Conservation (phyloP, 37 sponge, comb jelly and placozoan species). For the Aplysina aerophoba region DNA sequence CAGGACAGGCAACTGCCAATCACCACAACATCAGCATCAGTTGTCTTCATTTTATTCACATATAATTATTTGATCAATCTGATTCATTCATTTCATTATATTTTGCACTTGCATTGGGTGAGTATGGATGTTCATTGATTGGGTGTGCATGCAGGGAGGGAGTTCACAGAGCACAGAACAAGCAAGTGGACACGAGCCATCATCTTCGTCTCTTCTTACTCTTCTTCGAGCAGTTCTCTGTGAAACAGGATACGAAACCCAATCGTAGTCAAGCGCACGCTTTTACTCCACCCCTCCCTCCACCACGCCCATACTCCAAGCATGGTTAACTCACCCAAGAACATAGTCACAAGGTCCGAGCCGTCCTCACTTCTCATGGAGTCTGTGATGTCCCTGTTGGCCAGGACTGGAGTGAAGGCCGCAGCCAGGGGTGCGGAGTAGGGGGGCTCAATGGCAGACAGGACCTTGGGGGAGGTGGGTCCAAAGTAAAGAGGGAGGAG, state of each 20-base stretch:
- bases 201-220: neutral
- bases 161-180: too few species aligned
- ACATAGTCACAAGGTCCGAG: constrained; percentile 67
- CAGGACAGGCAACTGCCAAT: too few species aligned
- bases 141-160: too few species aligned
- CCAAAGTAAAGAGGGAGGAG: too few species aligned
- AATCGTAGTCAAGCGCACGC: too few species aligned
- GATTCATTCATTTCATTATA: too few species aligned
- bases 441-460: constrained; percentile 74
- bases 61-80: too few species aligned
- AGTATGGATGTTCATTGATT: too few species aligned
- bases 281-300: neutral
- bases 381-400: constrained; percentile 68
- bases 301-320: neutral
- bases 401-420: constrained; percentile 62
- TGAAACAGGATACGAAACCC: neutral
- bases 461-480: constrained; percentile 60
- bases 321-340: constrained; percentile 47
- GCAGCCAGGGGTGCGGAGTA: constrained; percentile 69
- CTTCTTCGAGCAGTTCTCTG: neutral
- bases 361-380: constrained; percentile 54
- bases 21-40: too few species aligned
- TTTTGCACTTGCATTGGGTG: too few species aligned
- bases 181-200: neutral
- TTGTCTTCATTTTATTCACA: too few species aligned